phyloP scores from a whole-genome alignment of 2,888 invertebrate genomes.

The Acronicta alni region DNA sequence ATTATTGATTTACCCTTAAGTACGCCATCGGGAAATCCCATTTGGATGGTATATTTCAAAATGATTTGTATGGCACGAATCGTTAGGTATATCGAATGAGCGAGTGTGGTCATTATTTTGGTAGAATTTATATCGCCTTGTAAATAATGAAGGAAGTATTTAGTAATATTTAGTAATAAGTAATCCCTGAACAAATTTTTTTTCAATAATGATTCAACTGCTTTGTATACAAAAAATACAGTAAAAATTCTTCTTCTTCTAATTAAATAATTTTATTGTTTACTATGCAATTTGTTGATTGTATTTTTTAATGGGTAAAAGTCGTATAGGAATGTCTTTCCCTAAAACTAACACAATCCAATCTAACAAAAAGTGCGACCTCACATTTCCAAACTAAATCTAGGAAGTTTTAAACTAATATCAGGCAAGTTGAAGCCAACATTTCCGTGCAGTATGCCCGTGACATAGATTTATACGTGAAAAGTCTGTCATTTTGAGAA shows the following conservation, averaged over 20 bases:
- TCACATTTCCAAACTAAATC: constrained; percentile 46
- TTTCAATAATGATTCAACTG: too few species aligned
- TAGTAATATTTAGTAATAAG: too few species aligned
- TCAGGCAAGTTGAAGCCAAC: constrained; percentile 47
- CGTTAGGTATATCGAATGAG: constrained; percentile 44
- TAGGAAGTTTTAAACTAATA: constrained; percentile 57
- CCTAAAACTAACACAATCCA: constrained; percentile 25
- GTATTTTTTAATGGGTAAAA: too few species aligned
- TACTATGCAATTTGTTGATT: too few species aligned
- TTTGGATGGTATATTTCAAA: constrained; percentile 54
- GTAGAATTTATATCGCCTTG: constrained; percentile 16
- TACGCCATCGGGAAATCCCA: constrained; percentile 53
- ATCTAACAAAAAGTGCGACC: constrained; percentile 44
- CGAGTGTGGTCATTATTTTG: constrained; percentile 26
- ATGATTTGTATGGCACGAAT: constrained; percentile 52
- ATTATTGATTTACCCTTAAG: constrained; percentile 59
- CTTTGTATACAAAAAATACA: too few species aligned
- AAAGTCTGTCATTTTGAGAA: constrained; percentile 78
- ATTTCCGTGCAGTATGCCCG: constrained; percentile 60
- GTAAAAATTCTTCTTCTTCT: too few species aligned
- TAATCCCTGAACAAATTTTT: too few species aligned
- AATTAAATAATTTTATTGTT: too few species aligned
- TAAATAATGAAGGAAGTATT: constrained; percentile 21
- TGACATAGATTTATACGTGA: constrained; percentile 73
- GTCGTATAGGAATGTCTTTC: constrained; percentile 2